phyloP scores from a whole-genome alignment of 2,113 vertebrate species.

The Chrysochloris asiatica region DNA sequence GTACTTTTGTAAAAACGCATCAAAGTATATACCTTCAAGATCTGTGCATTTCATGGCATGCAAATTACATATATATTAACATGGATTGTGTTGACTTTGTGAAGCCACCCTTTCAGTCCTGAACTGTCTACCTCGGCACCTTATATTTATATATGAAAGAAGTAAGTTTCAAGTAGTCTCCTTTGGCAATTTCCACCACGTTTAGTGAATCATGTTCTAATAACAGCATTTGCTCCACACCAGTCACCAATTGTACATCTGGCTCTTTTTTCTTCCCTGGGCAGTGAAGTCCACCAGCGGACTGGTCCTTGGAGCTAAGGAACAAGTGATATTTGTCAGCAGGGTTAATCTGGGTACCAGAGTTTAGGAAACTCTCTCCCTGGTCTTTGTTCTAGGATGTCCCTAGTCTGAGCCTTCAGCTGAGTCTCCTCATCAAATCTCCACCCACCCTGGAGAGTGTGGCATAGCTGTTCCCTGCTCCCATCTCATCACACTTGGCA shows the following conservation, averaged over 20 bases:
- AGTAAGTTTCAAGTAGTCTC: not conserved
- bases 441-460: not conserved
- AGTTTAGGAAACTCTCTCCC: not conserved
- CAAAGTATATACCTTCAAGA: not conserved
- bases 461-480: not conserved
- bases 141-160: not conserved
- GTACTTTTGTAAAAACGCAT: not conserved
- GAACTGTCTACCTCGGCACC: not conserved
- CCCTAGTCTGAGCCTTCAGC: not conserved
- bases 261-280: not conserved
- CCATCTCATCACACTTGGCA: not conserved
- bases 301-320: not conserved
- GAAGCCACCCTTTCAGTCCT: not conserved
- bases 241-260: not conserved
- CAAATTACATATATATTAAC: not conserved
- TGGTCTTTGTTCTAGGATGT: not conserved
- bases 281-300: not conserved
- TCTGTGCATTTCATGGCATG: not conserved
- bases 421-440: not conserved
- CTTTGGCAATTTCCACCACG: not conserved
- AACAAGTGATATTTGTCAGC: not conserved
- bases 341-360: not conserved
- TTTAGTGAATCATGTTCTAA: not conserved
- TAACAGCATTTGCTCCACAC: not conserved
- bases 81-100: not conserved